These are phyloP conservation scores for Anthopleura sola DNA, from an alignment of 64 coral and sea anemone genomes.

Conservation along the genomic window DNA sequence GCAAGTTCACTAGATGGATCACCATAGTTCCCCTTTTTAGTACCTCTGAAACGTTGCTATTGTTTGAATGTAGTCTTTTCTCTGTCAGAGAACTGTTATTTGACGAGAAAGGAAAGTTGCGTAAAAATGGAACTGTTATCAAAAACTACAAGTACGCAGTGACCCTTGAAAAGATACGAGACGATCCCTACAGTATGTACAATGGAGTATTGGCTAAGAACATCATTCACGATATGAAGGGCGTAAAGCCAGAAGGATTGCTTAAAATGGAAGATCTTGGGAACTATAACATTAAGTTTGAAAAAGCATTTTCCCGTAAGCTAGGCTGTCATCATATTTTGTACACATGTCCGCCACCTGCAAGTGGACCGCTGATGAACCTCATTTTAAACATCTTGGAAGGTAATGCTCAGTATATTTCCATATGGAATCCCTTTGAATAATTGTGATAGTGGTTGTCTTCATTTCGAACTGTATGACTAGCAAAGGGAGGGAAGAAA, in stretches of 20 bases:
- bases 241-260: constrained; percentile 33
- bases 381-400: constrained; percentile 70
- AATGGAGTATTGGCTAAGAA: constrained; percentile 43
- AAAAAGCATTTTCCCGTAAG: constrained; percentile 25
- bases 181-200: constrained; percentile 74
- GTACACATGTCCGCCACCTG: constrained; percentile 63
- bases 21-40: too few relatives aligned
- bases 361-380: constrained; percentile 78
- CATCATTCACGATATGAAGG: constrained; percentile 50
- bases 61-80: background rate
- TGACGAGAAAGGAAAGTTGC: constrained; percentile 53
- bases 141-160: constrained; percentile 56
- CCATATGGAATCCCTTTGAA: too few relatives aligned
- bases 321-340: constrained; percentile 35
- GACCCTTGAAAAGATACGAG: constrained; percentile 67
- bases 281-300: constrained; percentile 54
- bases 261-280: constrained; percentile 57
- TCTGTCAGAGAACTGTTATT: constrained; percentile 55
- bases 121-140: constrained; percentile 18
- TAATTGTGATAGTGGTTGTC: too few relatives aligned
- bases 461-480: too few relatives aligned
- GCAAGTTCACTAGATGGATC: too few relatives aligned
- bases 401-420: too few relatives aligned
- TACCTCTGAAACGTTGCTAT: too few relatives aligned
- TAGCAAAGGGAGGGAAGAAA: too few relatives aligned